Evolutionary conservation across 2,888 invertebrate genomes (phyloP).

Genomic region (Cybosia mesomella): DNA sequence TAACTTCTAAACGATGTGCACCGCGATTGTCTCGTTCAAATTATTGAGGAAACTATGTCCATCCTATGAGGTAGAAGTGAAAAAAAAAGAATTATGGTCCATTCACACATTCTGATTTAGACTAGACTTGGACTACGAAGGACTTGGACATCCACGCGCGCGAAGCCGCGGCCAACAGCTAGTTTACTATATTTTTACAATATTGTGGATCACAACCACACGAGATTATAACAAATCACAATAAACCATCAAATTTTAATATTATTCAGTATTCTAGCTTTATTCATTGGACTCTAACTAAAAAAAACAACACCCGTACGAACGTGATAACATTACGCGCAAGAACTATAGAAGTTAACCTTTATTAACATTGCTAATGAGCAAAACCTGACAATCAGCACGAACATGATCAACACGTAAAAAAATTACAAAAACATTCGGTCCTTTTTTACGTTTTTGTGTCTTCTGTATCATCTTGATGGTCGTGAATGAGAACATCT

Average conservation of each 20-base stretch:
- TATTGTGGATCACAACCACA: too few species aligned
- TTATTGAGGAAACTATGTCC: too few species aligned
- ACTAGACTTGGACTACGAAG: too few species aligned
- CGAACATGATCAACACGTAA: constrained; percentile 20
- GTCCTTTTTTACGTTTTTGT: constrained; percentile 6
- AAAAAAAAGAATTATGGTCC: too few species aligned
- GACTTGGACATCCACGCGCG: too few species aligned
- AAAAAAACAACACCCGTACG: constrained; percentile 47
- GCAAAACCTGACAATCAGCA: constrained; percentile 43
- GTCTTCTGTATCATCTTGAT: neutral
- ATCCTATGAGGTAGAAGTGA: too few species aligned
- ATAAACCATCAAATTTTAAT: neutral
- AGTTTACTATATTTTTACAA: too few species aligned
- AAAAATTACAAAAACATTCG: constrained; percentile 16
- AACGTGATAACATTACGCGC: constrained; percentile 43
- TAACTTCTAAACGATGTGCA: too few species aligned
- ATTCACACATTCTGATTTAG: too few species aligned
- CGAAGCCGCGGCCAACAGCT: too few species aligned
- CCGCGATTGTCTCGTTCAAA: too few species aligned
- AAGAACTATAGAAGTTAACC: constrained; percentile 52
- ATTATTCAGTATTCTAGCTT: neutral
- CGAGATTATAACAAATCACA: too few species aligned
- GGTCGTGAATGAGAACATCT: neutral
- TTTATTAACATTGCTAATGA: constrained; percentile 59
- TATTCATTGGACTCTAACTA: neutral